Evolutionary conservation across 2,888 invertebrate genomes (phyloP).

Genomic region (Craniophora ligustri): DNA sequence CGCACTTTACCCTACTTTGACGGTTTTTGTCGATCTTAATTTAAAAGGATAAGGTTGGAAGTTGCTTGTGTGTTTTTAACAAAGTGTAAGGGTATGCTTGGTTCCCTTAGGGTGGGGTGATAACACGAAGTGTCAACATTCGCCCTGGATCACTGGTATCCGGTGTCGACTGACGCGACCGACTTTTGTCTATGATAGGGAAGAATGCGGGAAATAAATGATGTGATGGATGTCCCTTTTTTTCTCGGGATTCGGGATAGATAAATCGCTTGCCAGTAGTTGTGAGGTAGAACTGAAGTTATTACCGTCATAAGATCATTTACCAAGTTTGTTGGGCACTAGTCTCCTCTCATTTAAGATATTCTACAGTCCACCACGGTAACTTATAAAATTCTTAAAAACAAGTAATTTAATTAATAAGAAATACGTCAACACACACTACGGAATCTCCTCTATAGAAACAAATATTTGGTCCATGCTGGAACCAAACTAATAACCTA

Average conservation of each 20-base stretch:
- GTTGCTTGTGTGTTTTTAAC: constrained; percentile 13
- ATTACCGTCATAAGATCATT: constrained; percentile 7
- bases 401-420: too few relatives aligned
- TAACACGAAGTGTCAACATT: constrained; percentile 79
- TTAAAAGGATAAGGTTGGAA: constrained; percentile 30
- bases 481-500: too few relatives aligned
- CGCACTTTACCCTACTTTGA: constrained; percentile 5
- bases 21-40: constrained; percentile 7
- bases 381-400: too few relatives aligned
- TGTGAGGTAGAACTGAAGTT: constrained; percentile 5
- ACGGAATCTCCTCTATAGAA: too few relatives aligned
- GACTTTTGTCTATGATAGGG: constrained; percentile 44
- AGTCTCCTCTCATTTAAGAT: too few relatives aligned
- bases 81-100: constrained; percentile 27
- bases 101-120: constrained; percentile 64
- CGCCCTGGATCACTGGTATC: constrained; percentile 64
- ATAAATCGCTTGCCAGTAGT: constrained; percentile 18
- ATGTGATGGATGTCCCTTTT: constrained; percentile 43
- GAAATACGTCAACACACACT: too few relatives aligned
- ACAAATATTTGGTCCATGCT: too few relatives aligned
- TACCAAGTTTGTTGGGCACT: too few relatives aligned
- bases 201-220: constrained; percentile 44
- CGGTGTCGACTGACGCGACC: constrained; percentile 72
- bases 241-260: constrained; percentile 8
- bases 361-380: too few relatives aligned